phyloP scores from a whole-genome alignment of 1,140 invertebrate species.

The Dendroctonus ponderosae region DNA sequence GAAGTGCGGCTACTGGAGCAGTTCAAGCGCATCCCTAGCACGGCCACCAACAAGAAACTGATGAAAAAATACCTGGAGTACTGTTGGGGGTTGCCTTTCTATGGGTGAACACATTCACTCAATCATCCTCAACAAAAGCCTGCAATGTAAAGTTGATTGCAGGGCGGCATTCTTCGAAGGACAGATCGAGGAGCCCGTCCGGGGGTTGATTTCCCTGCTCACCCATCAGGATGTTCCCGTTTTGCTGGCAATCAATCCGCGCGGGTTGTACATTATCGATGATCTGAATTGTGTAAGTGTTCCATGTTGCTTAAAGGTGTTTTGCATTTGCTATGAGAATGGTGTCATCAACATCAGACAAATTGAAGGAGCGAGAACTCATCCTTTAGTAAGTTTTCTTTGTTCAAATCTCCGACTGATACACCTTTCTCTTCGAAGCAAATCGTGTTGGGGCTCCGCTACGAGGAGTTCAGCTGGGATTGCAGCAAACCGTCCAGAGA shows the following conservation, averaged over 20 bases:
- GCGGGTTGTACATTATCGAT: conserved; percentile 86
- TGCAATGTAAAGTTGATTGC: conserved; percentile 2
- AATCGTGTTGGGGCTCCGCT: conserved; percentile 78
- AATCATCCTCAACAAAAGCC: no score
- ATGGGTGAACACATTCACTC: conserved; percentile 62
- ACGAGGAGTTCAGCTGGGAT: conserved; percentile 88
- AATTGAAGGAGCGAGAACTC: no score
- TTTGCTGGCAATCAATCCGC: conserved; percentile 82
- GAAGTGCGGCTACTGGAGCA: conserved; percentile 85
- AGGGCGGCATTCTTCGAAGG: conserved; percentile 57
- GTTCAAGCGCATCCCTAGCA: conserved; percentile 77
- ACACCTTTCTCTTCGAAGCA: conserved; percentile 56
- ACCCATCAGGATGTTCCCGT: conserved; percentile 83
- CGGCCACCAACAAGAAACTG: conserved; percentile 75
- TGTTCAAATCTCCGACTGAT: no score
- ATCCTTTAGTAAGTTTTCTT: no score
- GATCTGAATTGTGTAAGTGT: conserved; percentile 76
- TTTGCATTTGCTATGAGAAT: no score
- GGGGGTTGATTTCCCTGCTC: conserved; percentile 79
- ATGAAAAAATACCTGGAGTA: conserved; percentile 87
- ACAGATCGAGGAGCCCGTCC: conserved; percentile 84
- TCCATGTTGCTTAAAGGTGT: no score
- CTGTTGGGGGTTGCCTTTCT: conserved; percentile 85
- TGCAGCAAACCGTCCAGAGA: conserved; percentile 82
- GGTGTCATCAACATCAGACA: no score